Percentiles rank a stretch among this genome's conserved stretches.
These are phyloP conservation scores for Steinernema khuongi DNA, from an alignment of 1,140 invertebrate species.

Conservation along the genomic window DNA sequence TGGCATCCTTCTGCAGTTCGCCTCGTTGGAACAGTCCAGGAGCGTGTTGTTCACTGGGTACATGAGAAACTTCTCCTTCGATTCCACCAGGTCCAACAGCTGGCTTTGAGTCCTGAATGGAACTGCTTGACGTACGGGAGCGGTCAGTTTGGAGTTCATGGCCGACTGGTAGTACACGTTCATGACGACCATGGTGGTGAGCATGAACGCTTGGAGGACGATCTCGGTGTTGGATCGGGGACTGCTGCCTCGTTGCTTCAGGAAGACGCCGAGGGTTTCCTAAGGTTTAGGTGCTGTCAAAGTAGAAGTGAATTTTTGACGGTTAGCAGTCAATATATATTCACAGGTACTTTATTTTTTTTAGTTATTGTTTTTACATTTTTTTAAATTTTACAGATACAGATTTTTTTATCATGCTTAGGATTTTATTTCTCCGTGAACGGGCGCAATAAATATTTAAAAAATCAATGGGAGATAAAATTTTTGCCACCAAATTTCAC, in stretches of 20 bases:
- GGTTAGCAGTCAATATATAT: background rate
- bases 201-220: slow-evolving; percentile 25
- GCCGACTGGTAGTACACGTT: slow-evolving; percentile 36
- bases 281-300: slow-evolving; percentile 25
- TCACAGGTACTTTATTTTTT: too few species aligned
- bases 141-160: slow-evolving; percentile 38
- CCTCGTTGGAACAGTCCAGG: slow-evolving; percentile 32
- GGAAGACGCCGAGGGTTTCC: slow-evolving; percentile 35
- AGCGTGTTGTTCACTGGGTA: slow-evolving; percentile 27
- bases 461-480: too few species aligned
- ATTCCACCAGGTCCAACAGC: slow-evolving; percentile 20
- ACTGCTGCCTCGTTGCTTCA: slow-evolving; percentile 30
- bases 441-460: too few species aligned
- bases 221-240: slow-evolving; percentile 25
- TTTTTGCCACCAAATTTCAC: too few species aligned
- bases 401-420: too few species aligned
- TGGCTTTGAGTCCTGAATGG: slow-evolving; percentile 36
- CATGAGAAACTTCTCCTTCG: slow-evolving; percentile 20
- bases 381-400: background rate
- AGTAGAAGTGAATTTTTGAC: background rate
- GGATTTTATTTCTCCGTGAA: too few species aligned
- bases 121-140: slow-evolving; percentile 23
- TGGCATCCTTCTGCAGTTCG: slow-evolving; percentile 26
- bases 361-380: too few species aligned
- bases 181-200: slow-evolving; percentile 31